Evolutionary conservation across 1,140 invertebrate genomes (phyloP).

Genomic region (Drosophila takahashii): DNA sequence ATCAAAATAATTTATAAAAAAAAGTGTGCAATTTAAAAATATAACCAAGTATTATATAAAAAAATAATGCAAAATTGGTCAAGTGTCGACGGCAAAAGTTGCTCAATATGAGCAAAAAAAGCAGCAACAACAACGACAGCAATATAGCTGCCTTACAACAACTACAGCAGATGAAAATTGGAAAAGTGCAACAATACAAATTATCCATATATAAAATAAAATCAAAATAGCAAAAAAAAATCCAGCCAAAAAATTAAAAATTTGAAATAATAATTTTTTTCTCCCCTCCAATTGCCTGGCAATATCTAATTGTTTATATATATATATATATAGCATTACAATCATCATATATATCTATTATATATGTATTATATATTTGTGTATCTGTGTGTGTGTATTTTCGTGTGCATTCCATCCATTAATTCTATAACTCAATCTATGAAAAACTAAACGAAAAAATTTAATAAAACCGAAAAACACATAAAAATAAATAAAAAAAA

Average conservation of each 20-base stretch:
- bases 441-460: slow-evolving; percentile 13
- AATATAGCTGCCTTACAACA: slow-evolving; percentile 12
- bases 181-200: slow-evolving; percentile 41
- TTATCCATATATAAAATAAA: slow-evolving; percentile 19
- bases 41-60: slow-evolving; percentile 16
- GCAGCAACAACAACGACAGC: slow-evolving; percentile 17
- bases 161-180: slow-evolving; percentile 8
- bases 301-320: slow-evolving; percentile 56
- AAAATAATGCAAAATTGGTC: slow-evolving; percentile 28
- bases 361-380: slow-evolving; percentile 51
- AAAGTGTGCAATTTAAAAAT: slow-evolving; percentile 42
- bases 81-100: slow-evolving; percentile 40
- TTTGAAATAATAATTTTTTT: slow-evolving; percentile 38
- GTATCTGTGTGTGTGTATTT: slow-evolving; percentile 60
- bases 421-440: slow-evolving; percentile 53
- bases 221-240: slow-evolving; percentile 40
- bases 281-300: slow-evolving; percentile 59
- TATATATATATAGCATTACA: slow-evolving; percentile 47
- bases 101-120: slow-evolving; percentile 57
- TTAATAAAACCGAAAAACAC: slow-evolving; percentile 15
- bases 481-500: slow-evolving; percentile 1
- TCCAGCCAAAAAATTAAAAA: slow-evolving; percentile 35
- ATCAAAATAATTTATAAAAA: slow-evolving; percentile 14
- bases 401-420: slow-evolving; percentile 77
- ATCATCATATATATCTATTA: slow-evolving; percentile 45